Conservation (phyloP, 2,888 invertebrate species). For the Metellina segmentata region DNA sequence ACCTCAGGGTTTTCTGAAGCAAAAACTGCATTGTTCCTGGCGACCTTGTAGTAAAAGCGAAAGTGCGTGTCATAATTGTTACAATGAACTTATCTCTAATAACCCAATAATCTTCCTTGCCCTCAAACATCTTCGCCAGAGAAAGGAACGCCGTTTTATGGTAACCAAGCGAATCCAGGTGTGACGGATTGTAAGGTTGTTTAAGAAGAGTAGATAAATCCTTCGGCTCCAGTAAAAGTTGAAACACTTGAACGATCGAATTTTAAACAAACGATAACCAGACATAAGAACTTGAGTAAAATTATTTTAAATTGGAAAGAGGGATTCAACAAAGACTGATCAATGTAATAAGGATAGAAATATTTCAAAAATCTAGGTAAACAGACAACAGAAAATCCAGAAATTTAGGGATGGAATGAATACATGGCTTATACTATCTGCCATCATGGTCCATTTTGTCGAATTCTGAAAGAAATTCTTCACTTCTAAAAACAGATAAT, state of each 20-base stretch:
- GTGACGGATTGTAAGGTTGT: constrained; percentile 38
- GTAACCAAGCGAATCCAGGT: constrained; percentile 64
- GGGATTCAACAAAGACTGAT: not conserved
- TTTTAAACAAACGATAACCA: not conserved
- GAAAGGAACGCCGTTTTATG: constrained; percentile 56
- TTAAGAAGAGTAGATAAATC: constrained; percentile 9
- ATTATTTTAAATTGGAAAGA: not conserved
- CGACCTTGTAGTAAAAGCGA: constrained; percentile 65
- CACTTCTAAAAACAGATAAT: too few species aligned
- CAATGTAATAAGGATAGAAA: not conserved
- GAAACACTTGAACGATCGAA: not conserved
- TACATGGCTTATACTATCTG: too few species aligned
- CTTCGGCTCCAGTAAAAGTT: constrained; percentile 11
- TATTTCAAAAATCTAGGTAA: not conserved
- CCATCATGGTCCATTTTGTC: too few species aligned
- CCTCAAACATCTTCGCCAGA: constrained; percentile 18
- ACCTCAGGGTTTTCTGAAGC: constrained; percentile 1
- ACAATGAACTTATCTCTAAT: constrained; percentile 73
- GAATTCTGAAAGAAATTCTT: too few species aligned
- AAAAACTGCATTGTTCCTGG: constrained; percentile 40
- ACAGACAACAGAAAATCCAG: not conserved
- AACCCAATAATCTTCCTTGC: constrained; percentile 64
- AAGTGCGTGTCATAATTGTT: constrained; percentile 67
- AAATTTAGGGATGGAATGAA: too few species aligned
- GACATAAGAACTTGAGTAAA: not conserved